Percentiles rank a stretch among this genome's conserved stretches.
Conservation (phyloP, 2,888 invertebrate genomes). For the Callimorpha dominula region DNA sequence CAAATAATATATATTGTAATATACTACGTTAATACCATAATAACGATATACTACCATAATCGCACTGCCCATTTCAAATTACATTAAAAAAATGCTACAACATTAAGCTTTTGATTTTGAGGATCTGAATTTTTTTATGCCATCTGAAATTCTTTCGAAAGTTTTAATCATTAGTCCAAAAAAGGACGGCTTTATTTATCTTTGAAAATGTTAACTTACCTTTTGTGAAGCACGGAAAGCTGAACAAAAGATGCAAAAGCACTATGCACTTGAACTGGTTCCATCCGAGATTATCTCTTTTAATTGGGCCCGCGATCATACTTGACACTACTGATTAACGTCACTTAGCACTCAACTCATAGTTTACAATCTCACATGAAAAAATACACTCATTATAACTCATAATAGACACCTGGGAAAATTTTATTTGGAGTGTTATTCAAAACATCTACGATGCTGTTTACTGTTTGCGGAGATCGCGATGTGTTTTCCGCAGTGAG, state of each 20-base stretch:
- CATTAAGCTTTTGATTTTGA: no score
- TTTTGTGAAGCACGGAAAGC: conserved; percentile 65
- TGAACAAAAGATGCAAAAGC: conserved; percentile 77
- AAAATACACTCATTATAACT: conserved; percentile 30
- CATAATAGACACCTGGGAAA: conserved; percentile 27
- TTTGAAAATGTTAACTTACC: conserved; percentile 64
- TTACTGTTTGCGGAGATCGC: conserved; percentile 75
- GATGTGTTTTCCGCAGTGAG: conserved; percentile 66
- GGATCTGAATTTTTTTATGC: neutral
- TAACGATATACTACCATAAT: neutral
- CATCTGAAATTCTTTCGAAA: neutral
- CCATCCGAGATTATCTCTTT: conserved; percentile 76
- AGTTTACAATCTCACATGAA: conserved; percentile 43
- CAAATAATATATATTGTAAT: neutral
- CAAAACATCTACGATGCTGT: conserved; percentile 47
- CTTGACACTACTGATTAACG: conserved; percentile 76
- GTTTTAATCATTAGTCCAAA: neutral
- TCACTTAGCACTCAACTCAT: conserved; percentile 69
- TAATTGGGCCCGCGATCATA: conserved; percentile 80
- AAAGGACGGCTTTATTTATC: neutral
- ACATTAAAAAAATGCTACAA: neutral
- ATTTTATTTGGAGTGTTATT: conserved; percentile 28
- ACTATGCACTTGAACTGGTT: conserved; percentile 77
- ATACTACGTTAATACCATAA: neutral
- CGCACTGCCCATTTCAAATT: neutral